Evolutionary conservation across 1,140 invertebrate species (phyloP).

Genomic region (Procambarus clarkii): DNA sequence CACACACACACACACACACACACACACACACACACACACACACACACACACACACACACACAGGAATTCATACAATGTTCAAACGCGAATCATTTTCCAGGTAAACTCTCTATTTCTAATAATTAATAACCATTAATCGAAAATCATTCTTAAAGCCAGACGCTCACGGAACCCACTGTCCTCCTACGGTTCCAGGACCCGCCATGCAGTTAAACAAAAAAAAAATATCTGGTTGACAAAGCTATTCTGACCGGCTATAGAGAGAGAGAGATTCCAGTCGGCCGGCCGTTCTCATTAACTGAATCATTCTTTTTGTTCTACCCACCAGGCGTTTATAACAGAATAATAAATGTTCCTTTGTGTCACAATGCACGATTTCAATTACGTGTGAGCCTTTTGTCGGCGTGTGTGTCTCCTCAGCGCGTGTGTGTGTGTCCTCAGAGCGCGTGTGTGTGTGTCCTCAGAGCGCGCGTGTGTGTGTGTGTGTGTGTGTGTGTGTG

Average conservation of each 20-base stretch:
- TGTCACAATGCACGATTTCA: slow-evolving; percentile 64
- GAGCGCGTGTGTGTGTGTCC: no score
- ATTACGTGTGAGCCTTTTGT: slow-evolving; percentile 44
- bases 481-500: no score
- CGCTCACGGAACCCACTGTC: neutral
- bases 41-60: slow-evolving; percentile 33
- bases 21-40: slow-evolving; percentile 34
- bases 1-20: slow-evolving; percentile 18
- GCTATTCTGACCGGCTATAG: no score
- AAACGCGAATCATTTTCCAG: no score
- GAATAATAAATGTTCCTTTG: slow-evolving; percentile 63
- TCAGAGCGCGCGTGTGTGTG: no score
- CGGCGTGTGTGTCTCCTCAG: neutral
- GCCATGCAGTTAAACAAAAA: no score
- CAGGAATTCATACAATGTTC: no score
- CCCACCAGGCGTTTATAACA: slow-evolving; percentile 19
- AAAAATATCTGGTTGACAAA: no score
- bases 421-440: no score
- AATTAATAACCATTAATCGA: slow-evolving; percentile 15
- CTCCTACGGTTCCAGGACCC: neutral
- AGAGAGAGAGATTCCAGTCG: no score
- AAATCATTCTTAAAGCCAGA: slow-evolving; percentile 3
- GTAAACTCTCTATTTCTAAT: neutral
- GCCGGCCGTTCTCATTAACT: slow-evolving; percentile 9
- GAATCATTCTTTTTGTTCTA: slow-evolving; percentile 45